Base-by-base conservation (phyloP, 2,888 invertebrate species). In the Ennomos erosarius region DNA sequence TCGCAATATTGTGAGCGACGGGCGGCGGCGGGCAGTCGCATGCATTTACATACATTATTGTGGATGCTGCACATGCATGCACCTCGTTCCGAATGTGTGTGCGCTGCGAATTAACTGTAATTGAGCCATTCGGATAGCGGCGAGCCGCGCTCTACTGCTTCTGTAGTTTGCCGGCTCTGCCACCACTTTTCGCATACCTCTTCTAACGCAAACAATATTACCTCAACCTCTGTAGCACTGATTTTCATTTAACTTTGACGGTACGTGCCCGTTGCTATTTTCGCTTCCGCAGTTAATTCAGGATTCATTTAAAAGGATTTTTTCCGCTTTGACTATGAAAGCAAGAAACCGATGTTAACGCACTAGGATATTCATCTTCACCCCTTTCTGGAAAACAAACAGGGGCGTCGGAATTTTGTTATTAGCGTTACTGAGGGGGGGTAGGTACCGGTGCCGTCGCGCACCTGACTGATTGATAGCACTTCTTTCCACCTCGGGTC, bases 391-490 rank as follows among this genome's bases (percentile, higher is more conserved):
- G 77, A 85, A 81, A 87, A 87, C 87, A 89, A 90, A 91, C 89
- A 87, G 85, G 85, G 85, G 85, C 83, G 86, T 84, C 78, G 92
- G 92, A 92, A 91, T 92, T 90, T 92, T 87, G 91, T 91, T 92
- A 92, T 91, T 92, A 90, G 88, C 87, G 87, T 88, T 88, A 86
- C 88, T 83, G 89, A 84, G 85, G 85, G 82, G 82, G 55, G 83
- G 84, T 82, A 83, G 82, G 81, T 83, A 76, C 83, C 80, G 80
- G 76, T 82, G 76, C 85, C 87, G 89, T 88, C 87, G 88, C 90
- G 83, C 88, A 90, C 91, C 90, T 90, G 89, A 89, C 91, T 90
- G 92, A 92, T 91, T 91, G 91, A 92, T 92, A 90, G 91, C 88
- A 86, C 89, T 92, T 91, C 92, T 92, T 92, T 92, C 88, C 85